phyloP scores from a whole-genome alignment of 2,888 invertebrate genomes.

The Ashinkailepas kermadecensis region DNA sequence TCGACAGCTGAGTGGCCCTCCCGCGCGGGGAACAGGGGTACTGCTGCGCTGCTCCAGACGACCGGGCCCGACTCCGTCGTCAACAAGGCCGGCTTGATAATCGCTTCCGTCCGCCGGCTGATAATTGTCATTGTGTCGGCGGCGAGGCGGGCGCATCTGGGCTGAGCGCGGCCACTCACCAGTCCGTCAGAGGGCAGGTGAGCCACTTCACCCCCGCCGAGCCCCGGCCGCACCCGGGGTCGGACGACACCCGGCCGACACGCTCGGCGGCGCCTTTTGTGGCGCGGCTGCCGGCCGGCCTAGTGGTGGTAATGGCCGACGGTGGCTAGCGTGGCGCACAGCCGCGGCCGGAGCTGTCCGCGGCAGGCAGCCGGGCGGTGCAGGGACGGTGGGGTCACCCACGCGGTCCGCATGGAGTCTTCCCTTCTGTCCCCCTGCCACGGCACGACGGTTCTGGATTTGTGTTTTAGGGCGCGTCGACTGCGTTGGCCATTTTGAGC shows the following conservation, averaged over 20 bases:
- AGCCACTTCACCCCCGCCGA: not conserved
- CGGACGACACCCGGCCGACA: not conserved
- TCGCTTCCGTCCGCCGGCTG: not conserved
- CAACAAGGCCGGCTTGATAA: constrained; percentile 1
- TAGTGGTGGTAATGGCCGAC: not conserved
- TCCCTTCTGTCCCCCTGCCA: too few relatives aligned
- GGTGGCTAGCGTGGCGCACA: not conserved
- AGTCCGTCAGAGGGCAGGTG: not conserved
- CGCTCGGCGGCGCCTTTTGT: not conserved
- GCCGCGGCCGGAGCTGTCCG: too few relatives aligned
- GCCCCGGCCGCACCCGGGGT: not conserved
- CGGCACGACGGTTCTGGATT: too few relatives aligned
- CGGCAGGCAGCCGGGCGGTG: not conserved
- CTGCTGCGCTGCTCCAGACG: too few relatives aligned
- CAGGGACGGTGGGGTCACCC: too few relatives aligned
- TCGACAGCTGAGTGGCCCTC: too few relatives aligned
- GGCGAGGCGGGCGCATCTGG: not conserved
- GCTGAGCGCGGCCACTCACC: not conserved
- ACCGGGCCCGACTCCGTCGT: not conserved
- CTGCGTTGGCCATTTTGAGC: too few relatives aligned
- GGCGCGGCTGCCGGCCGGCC: not conserved
- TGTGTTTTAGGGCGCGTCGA: too few relatives aligned
- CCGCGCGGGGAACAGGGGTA: too few relatives aligned
- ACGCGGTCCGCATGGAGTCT: too few relatives aligned
- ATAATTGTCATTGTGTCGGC: constrained; percentile 9